A percentile compares a stretch with the other conserved stretches of the same genome.
Conservation (phyloP, 2,797 vertebrate genomes). For the Glossophaga mutica region DNA sequence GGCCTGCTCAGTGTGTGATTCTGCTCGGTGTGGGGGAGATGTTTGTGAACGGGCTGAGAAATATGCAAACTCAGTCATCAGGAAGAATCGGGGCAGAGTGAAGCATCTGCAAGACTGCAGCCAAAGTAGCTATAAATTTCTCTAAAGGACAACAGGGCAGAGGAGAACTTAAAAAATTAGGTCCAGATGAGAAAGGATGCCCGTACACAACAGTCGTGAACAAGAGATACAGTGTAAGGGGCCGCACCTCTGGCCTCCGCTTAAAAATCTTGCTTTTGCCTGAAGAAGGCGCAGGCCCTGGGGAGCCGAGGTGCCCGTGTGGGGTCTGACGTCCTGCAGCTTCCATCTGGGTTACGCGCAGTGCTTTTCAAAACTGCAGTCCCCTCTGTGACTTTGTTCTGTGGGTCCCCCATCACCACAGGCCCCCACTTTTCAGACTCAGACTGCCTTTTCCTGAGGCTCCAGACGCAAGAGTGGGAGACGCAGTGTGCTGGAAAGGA, state of each 20-base stretch:
- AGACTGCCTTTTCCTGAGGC: not conserved
- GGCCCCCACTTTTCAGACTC: not conserved
- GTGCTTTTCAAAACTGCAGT: not conserved
- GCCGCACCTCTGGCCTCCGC: not conserved
- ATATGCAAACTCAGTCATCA: slow-evolving; percentile 24
- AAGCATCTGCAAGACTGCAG: slow-evolving; percentile 24
- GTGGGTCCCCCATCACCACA: not conserved
- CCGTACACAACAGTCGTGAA: not conserved
- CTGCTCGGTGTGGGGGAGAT: slow-evolving; percentile 32
- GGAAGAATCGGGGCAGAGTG: slow-evolving; percentile 31
- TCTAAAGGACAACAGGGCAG: not conserved
- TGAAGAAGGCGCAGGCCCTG: not conserved
- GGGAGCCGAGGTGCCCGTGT: not conserved
- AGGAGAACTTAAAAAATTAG: slow-evolving; percentile 16
- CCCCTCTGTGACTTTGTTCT: not conserved
- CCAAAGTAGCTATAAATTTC: not conserved
- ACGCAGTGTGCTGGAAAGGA: not conserved
- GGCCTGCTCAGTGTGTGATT: slow-evolving; percentile 9
- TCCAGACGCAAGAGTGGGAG: not conserved
- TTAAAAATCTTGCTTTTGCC: not conserved
- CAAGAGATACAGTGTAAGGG: not conserved
- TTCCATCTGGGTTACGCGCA: no score
- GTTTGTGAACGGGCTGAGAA: slow-evolving; percentile 59
- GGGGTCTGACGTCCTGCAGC: not conserved
- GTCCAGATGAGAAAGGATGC: not conserved